phyloP scores from a whole-genome alignment of 2,888 invertebrate genomes.

The Chrysina gloriosa region DNA sequence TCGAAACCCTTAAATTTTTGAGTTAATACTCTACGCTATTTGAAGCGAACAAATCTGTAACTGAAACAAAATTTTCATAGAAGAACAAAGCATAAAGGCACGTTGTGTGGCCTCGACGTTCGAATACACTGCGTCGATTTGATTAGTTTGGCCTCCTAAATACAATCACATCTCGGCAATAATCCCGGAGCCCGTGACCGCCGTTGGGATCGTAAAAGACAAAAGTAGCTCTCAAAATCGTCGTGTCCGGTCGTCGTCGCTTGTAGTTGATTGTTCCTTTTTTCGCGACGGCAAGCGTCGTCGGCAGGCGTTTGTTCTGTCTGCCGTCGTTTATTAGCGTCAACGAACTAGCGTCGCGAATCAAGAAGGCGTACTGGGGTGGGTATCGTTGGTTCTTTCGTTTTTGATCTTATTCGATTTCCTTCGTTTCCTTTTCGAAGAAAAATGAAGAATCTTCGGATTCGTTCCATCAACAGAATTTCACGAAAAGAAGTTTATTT shows the following conservation, averaged over 20 bases:
- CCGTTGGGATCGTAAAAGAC: background rate
- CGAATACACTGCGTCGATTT: too few relatives aligned
- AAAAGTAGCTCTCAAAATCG: constrained; percentile 16
- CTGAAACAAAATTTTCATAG: too few relatives aligned
- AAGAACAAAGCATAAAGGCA: too few relatives aligned
- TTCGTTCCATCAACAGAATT: too few relatives aligned
- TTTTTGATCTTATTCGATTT: background rate
- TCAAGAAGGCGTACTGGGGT: background rate
- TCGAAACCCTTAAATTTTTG: too few relatives aligned
- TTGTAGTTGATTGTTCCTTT: constrained; percentile 1
- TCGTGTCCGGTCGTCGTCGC: background rate
- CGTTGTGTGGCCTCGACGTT: too few relatives aligned
- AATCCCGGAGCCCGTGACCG: background rate
- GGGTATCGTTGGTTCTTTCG: too few relatives aligned
- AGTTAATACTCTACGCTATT: too few relatives aligned
- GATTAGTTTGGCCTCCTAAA: background rate
- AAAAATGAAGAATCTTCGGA: too few relatives aligned
- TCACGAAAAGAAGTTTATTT: too few relatives aligned
- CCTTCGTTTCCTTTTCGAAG: too few relatives aligned
- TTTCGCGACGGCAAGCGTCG: background rate
- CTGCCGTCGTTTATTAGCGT: constrained; percentile 4
- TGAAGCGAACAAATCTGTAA: too few relatives aligned
- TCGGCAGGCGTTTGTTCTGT: background rate
- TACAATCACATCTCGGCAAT: background rate
- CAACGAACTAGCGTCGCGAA: constrained; percentile 2